A percentile compares a stretch with the other conserved stretches of the same genome.
These are phyloP conservation scores for Dreissena rostriformis DNA, from an alignment of 1,140 invertebrate species.

Conservation along the genomic window DNA sequence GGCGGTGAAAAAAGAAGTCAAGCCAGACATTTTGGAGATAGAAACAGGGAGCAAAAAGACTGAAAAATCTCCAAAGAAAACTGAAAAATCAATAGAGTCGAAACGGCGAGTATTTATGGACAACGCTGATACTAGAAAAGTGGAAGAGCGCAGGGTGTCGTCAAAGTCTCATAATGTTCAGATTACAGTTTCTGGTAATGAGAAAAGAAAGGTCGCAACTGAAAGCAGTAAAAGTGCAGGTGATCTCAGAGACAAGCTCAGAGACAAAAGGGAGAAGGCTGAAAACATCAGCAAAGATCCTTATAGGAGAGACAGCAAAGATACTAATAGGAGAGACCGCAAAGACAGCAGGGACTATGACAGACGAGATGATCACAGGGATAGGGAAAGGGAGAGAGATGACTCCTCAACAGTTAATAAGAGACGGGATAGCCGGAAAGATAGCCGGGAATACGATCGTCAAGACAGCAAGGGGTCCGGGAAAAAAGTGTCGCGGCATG, in stretches of 20 bases:
- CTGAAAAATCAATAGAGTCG: background rate
- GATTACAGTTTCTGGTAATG: constrained; percentile 37
- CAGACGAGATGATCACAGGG: constrained; percentile 11
- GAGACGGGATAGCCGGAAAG: constrained; percentile 24
- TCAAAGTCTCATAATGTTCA: constrained; percentile 31
- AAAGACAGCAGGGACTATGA: background rate
- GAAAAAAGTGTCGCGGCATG: constrained; percentile 13
- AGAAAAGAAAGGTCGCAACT: constrained; percentile 33
- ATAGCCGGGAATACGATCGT: constrained; percentile 39
- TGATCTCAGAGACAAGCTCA: constrained; percentile 36
- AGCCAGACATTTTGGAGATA: constrained; percentile 10
- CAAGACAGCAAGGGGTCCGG: constrained; percentile 2
- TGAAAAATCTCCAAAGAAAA: constrained; percentile 23
- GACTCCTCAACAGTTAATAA: background rate
- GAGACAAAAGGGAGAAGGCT: constrained; percentile 12
- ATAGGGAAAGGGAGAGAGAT: constrained; percentile 16
- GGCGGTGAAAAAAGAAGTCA: constrained; percentile 1
- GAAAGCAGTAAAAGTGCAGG: background rate
- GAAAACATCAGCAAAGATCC: too few species aligned
- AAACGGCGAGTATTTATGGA: constrained; percentile 34
- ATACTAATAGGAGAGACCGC: constrained; percentile 9
- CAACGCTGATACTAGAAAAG: background rate
- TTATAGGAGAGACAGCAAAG: constrained; percentile 18
- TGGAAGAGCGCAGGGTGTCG: constrained; percentile 6
- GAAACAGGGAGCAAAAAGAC: constrained; percentile 6